phyloP scores from a whole-genome alignment of 2,797 vertebrate species.

The Malurus splendens region DNA sequence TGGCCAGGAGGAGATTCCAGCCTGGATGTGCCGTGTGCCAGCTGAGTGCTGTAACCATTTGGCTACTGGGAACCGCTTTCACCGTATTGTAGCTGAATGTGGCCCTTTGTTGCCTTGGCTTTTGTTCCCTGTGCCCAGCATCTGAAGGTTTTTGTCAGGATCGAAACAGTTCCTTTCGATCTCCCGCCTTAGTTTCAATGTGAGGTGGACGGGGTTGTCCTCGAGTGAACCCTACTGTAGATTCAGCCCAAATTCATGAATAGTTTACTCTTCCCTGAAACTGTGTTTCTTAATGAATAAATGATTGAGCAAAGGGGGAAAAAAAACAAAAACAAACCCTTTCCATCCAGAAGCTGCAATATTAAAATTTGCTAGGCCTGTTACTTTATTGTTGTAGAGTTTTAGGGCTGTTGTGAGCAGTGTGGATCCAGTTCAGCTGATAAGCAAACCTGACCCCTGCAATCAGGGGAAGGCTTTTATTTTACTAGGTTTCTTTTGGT shows the following conservation, averaged over 20 bases:
- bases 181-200: not conserved
- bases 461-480: not conserved
- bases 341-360: not conserved
- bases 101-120: not conserved
- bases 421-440: not conserved
- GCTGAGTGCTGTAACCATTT: not conserved
- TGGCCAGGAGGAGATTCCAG: not conserved
- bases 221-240: conserved; percentile 21
- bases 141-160: not conserved
- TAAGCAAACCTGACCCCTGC: not conserved
- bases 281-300: conserved; percentile 37
- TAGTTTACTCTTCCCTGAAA: conserved; percentile 30
- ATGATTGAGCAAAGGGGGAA: not conserved
- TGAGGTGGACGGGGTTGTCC: not conserved
- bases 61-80: not conserved
- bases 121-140: not conserved
- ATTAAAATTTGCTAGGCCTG: not conserved
- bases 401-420: not conserved
- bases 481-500: not conserved
- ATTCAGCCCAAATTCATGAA: conserved; percentile 32
- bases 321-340: not conserved
- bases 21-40: not conserved
- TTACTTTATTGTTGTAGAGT: not conserved
- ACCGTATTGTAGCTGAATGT: not conserved
- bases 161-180: not conserved